Evolutionary conservation across 2,888 invertebrate genomes (phyloP), one percentile per base, ranked within the genome.

Genomic region (Norana najaformis): DNA sequence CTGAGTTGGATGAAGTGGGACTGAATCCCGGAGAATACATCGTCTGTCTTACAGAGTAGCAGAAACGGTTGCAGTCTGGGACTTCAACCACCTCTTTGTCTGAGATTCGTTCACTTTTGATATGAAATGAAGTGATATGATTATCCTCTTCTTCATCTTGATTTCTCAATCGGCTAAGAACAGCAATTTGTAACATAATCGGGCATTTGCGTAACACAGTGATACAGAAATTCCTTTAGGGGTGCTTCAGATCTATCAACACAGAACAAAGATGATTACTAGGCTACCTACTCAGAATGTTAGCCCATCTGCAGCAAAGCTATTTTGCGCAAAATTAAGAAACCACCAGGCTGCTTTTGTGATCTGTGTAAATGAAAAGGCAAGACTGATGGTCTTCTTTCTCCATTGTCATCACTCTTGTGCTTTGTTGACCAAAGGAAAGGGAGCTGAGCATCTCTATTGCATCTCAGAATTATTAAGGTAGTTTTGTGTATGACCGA

Each of bases 41-140:
- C 41, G 88, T 88, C 41, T 88, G 41, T 41, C 88, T 88, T 20
- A 88, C 88, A 39, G 88, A 88, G 41, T 88, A 88, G n/a, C 30
- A 8, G n/a, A n/a, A 69, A 69, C 69, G 11, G 30, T 69, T 69
- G 16, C 16, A n/a, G 69, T 69, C n/a, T 69, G 69, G 30, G 30
- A 69, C n/a, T n/a, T n/a, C 30, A 69, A n/a, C 69, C n/a, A 69
- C n/a, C 30, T 69, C 69, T 69, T 69, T 69, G 30, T n/a, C 8
- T 69, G 69, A 69, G 69, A 69, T 69, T 69, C n/a, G 8, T 69
- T 69, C 69, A 69, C 8, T 69, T 69, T n/a, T 69, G 30, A n/a
- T 69, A 6, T n/a, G 69, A 69, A 69, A 69, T 69, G 30, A 69
- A 5, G 30, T 30, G 69, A 0, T n/a, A 69, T 0, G 30, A 69